phyloP scores from a whole-genome alignment of 2,113 vertebrate genomes.

The Uropsilus gracilis region DNA sequence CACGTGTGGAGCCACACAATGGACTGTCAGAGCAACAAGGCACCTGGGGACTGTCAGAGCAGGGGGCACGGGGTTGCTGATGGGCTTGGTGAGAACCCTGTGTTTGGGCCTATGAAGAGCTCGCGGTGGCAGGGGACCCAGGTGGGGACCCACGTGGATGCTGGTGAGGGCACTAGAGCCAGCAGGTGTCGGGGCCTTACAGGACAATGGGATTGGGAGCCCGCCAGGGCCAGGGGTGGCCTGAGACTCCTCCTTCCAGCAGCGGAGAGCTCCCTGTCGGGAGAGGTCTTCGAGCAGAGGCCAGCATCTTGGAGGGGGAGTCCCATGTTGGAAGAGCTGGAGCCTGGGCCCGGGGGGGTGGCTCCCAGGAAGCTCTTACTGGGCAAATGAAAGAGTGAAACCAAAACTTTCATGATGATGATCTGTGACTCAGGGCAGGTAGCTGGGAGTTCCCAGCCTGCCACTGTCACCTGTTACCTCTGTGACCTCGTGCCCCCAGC shows the following conservation, averaged over 20 bases:
- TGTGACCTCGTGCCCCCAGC: background rate
- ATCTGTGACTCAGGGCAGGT: background rate
- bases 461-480: background rate
- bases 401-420: background rate
- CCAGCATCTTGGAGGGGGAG: background rate
- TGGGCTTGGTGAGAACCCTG: background rate
- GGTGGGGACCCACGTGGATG: too few relatives aligned
- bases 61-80: background rate
- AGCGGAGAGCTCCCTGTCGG: background rate
- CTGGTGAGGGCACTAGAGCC: background rate
- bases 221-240: background rate
- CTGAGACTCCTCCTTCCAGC: background rate
- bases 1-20: background rate
- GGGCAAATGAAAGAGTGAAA: background rate
- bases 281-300: background rate
- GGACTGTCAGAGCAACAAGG: too few relatives aligned
- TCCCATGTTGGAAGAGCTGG: background rate
- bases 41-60: background rate
- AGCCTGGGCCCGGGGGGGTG: background rate
- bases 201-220: background rate
- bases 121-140: background rate
- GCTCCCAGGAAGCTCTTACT: background rate
- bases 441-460: background rate
- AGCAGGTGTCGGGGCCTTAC: background rate
- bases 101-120: background rate